These are phyloP conservation scores for Nymphalis io DNA, from an alignment of 1,140 invertebrate genomes.

Conservation along the genomic window DNA sequence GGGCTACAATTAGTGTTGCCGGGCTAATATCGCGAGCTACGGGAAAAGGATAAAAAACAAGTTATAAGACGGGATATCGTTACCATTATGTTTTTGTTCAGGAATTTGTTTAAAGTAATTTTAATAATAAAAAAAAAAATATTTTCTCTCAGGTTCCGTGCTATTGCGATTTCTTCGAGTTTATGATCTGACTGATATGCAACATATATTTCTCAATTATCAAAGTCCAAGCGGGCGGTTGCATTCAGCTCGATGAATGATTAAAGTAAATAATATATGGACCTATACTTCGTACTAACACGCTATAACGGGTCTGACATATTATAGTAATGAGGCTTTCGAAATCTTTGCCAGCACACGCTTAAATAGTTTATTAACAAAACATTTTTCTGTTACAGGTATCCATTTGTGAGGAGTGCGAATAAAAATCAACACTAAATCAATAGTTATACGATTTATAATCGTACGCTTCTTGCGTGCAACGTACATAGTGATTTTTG, in stretches of 20 bases:
- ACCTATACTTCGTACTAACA: not conserved
- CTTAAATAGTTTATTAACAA: slow-evolving; percentile 13
- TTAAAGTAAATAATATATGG: too few relatives aligned
- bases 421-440: slow-evolving; percentile 13
- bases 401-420: slow-evolving; percentile 8
- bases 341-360: not conserved
- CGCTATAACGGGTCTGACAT: not conserved
- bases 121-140: too few relatives aligned
- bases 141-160: too few relatives aligned
- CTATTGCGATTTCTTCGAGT: too few relatives aligned
- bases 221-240: too few relatives aligned
- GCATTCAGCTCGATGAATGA: too few relatives aligned
- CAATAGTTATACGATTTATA: not conserved
- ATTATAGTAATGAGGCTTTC: not conserved
- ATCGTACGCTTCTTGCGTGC: not conserved
- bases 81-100: not conserved
- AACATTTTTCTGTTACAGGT: slow-evolving; percentile 21
- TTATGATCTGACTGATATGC: too few relatives aligned
- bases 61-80: too few relatives aligned
- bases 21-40: not conserved
- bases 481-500: slow-evolving; percentile 21
- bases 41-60: not conserved
- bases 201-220: too few relatives aligned
- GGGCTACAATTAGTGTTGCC: slow-evolving; percentile 9
- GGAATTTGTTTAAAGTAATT: too few relatives aligned